Evolutionary conservation across 2,113 vertebrate genomes (phyloP).

Genomic region (Marmota monax): DNA sequence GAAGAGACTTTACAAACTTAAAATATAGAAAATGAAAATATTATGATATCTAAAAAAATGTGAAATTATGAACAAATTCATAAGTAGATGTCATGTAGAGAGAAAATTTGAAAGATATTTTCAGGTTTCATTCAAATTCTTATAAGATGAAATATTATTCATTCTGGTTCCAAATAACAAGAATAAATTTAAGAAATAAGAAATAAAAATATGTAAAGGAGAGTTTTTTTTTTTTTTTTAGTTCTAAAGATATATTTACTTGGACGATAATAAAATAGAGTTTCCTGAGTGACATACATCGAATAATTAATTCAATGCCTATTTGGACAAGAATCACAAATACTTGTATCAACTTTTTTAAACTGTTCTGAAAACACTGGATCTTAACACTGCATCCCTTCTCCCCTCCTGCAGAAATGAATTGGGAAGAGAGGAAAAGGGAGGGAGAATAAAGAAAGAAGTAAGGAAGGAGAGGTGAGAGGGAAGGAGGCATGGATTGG

Average conservation of each 20-base stretch:
- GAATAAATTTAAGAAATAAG: neutral
- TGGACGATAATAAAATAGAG: neutral
- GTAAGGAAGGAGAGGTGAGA: fast-evolving
- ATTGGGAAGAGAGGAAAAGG: fast-evolving
- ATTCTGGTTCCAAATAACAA: neutral
- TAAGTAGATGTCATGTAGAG: neutral
- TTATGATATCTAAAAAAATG: neutral
- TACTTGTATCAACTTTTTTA: neutral
- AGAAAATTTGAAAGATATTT: neutral
- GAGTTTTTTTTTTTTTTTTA: neutral
- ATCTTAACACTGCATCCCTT: neutral
- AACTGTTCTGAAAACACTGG: neutral
- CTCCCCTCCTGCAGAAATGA: neutral
- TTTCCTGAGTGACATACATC: neutral
- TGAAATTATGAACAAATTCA: neutral
- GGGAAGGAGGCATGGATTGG: no score
- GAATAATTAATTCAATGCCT: neutral
- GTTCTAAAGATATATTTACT: neutral
- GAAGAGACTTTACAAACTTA: neutral
- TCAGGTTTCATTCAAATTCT: neutral
- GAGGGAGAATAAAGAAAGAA: no score
- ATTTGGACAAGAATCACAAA: neutral
- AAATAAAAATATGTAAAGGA: neutral
- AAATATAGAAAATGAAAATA: constrained; percentile 4
- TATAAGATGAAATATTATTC: neutral